Conservation (phyloP, 2,888 invertebrate genomes). For the Caenorhabditis sp. region DNA sequence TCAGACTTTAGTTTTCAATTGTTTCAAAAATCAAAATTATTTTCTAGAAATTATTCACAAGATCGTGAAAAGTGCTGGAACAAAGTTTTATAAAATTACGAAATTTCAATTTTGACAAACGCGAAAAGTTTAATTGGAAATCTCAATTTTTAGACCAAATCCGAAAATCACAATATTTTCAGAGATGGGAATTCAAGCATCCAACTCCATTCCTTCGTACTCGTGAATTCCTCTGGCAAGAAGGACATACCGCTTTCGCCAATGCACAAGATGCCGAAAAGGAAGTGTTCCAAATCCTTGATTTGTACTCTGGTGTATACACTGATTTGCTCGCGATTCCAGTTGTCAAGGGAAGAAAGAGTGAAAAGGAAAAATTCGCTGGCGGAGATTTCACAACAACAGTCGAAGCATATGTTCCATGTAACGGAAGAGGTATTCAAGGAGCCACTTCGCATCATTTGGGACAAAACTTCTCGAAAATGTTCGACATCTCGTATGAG, state of each 20-base stretch:
- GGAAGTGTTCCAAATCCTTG: slow-evolving; percentile 81
- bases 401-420: slow-evolving; percentile 87
- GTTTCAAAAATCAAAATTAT: no score
- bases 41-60: no score
- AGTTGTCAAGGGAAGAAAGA: slow-evolving; percentile 80
- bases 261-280: slow-evolving; percentile 83
- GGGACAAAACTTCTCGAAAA: slow-evolving; percentile 98
- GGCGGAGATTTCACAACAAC: slow-evolving; percentile 97
- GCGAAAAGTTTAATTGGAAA: no score
- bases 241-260: slow-evolving; percentile 95
- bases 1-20: no score
- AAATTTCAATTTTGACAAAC: no score
- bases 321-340: slow-evolving; percentile 90
- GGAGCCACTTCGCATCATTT: slow-evolving; percentile 97
- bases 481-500: slow-evolving; percentile 96
- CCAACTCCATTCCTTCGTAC: slow-evolving; percentile 98
- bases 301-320: slow-evolving; percentile 89
- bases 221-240: slow-evolving; percentile 99
- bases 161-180: no score
- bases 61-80: no score
- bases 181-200: slow-evolving; percentile 99
- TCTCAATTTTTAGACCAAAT: no score
- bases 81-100: no score
- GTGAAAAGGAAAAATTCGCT: slow-evolving; percentile 87
- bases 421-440: slow-evolving; percentile 73